Evolutionary conservation across 1,140 invertebrate genomes (phyloP), one percentile per base, ranked within the genome.

Genomic region (Neodiprion virginianus): DNA sequence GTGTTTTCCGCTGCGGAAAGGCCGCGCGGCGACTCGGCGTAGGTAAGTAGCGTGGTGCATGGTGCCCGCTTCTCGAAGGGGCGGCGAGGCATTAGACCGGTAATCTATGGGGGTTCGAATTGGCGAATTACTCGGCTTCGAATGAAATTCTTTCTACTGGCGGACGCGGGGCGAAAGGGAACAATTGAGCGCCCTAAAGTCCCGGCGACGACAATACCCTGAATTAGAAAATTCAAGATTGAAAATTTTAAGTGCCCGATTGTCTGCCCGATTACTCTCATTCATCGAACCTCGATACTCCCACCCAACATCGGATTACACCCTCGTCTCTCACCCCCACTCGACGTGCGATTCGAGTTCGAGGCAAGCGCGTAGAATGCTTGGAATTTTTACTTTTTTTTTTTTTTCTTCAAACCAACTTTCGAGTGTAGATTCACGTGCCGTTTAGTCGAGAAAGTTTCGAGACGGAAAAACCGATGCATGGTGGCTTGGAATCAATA

Each of bases 91-190:
- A 69, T 70, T 75, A 71, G 73, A 49, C 67, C 72, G 40, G 74
- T 82, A 79, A 81, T 78, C 76, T 81, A 81, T 80, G 77, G 75
- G 76, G 69, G 75, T 74, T n/a, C 50, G 74, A 80, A 78, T 76
- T 76, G 78, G 72, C 71, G 78, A 80, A 82, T 79, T 81, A 77
- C 74, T 78, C 72, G 11, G 8, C 65, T 69, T 14, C 74, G 74
- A 80, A 82, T 81, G 76, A 81, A 81, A 82, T 81, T 81, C 76
- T 78, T 78, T 77, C 66, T 67, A 21, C 76, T 72, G 1, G 3
- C 71, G 14, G 23, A 40, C 40, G 23, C 23, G 69, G 23, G 17
- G n/a, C 40, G 61, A 76, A 76, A 76, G 72, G 70, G 73, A 75
- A 69, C 72, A 70, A 68, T 78, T 69, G 28, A 40, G 28, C 28